Evolutionary conservation across 2,113 vertebrate genomes (phyloP).

Genomic region (Sylvicapra grimmia): DNA sequence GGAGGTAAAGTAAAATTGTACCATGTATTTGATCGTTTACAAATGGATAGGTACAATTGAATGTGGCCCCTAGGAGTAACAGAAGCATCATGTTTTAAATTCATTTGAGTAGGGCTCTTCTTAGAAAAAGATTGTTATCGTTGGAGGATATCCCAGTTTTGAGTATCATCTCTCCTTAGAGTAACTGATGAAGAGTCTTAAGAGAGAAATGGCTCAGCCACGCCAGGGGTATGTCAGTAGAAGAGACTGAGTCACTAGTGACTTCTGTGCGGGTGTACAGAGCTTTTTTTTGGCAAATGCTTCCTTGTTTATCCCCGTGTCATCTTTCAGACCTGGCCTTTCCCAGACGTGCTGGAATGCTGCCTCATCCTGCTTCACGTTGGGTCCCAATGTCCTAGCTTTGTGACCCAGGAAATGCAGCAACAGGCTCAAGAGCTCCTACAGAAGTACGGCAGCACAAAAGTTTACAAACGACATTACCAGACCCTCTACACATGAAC

Average conservation of each 20-base stretch:
- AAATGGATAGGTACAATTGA: not conserved
- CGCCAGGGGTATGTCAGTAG: not conserved
- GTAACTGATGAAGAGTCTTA: not conserved
- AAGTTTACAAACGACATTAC: slow-evolving; percentile 58
- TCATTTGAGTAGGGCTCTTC: not conserved
- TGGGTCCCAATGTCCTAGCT: slow-evolving; percentile 41
- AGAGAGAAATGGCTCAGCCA: not conserved
- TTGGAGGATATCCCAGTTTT: not conserved
- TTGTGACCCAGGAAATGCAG: slow-evolving; percentile 67
- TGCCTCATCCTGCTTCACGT: slow-evolving; percentile 89
- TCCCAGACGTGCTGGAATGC: slow-evolving; percentile 91
- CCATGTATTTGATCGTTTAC: not conserved
- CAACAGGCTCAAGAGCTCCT: slow-evolving; percentile 80
- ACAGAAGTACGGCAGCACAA: slow-evolving; percentile 63
- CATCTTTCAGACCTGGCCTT: slow-evolving; percentile 82
- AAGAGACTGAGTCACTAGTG: not conserved
- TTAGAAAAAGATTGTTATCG: not conserved
- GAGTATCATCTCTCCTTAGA: not conserved
- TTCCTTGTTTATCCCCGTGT: not conserved
- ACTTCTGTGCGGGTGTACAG: not conserved
- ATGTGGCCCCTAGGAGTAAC: not conserved
- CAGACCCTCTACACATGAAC: slow-evolving; percentile 71
- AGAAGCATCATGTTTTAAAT: not conserved
- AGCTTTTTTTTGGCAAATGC: not conserved
- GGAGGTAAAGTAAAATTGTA: not conserved